Evolutionary conservation across 2,888 invertebrate genomes (phyloP).

Genomic region (Callosobruchus maculatus): DNA sequence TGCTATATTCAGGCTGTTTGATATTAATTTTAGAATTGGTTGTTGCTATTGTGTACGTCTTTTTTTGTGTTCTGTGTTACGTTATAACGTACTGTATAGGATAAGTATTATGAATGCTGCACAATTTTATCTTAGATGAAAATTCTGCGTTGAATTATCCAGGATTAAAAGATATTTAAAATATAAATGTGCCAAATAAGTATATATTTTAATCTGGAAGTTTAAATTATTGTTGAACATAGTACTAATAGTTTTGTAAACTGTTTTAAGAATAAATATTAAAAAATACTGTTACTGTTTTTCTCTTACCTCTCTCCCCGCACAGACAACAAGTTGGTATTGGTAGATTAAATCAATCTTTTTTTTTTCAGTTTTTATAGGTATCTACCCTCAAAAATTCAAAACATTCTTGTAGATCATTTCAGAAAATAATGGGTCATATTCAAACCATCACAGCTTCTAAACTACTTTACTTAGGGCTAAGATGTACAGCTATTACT

Average conservation of each 20-base stretch:
- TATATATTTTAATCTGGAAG: constrained; percentile 22
- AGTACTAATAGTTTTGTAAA: constrained; percentile 33
- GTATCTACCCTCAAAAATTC: too few relatives aligned
- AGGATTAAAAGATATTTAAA: constrained; percentile 8
- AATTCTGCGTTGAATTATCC: constrained; percentile 2
- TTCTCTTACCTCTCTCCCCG: not conserved
- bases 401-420: too few relatives aligned
- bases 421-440: too few relatives aligned
- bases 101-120: constrained; percentile 3
- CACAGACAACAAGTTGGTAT: too few relatives aligned
- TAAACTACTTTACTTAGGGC: too few relatives aligned
- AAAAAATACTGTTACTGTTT: not conserved
- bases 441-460: too few relatives aligned
- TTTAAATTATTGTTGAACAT: constrained; percentile 35
- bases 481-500: too few relatives aligned
- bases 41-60: constrained; percentile 1
- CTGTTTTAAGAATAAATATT: not conserved
- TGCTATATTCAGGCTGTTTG: constrained; percentile 34
- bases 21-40: not conserved
- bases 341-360: too few relatives aligned
- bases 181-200: constrained; percentile 20
- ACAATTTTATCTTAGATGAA: constrained; percentile 9
- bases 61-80: constrained; percentile 10
- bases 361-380: too few relatives aligned
- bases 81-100: not conserved